Base-by-base conservation (phyloP, 1,140 invertebrate genomes). In the Bombus turneri region DNA sequence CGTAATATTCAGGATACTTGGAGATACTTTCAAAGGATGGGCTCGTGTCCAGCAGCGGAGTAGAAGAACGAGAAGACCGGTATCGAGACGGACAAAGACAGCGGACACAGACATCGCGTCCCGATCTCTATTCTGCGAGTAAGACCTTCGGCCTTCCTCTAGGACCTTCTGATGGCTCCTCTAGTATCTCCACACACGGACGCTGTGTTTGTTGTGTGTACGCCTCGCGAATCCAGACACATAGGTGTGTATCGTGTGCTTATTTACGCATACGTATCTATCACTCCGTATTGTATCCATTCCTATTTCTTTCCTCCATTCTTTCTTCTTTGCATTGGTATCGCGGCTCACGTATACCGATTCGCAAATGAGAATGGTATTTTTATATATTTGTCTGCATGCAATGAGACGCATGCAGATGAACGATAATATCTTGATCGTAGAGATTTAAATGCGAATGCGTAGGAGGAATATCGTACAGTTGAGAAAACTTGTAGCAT, bases 11-110 rank as follows among this genome's bases (percentile, higher is more conserved):
- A 86, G 83, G 86, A 92, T 90, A 91, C 86, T 92, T 92, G 87
- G 87, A 89, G 81, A 90, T 92, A 92, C 89, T 92, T 92, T 91
- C 87, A 91, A 92, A 92, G 86, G 88, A 88, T 91, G 92, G 89
- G 89, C 92, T 92, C 87, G 89, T 91, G 92, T 92, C 92, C 92
- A 91, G 90, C 87, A 74, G 76, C 64, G 62, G 72, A 53, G 64
- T 76, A 39, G 43, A 37, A 83, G 64, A 62, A 31, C 6, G 31
- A n/a, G 15, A 47, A 47, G 47, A 22, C 47, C 47, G 22, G 25
- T 18, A 18, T 18, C 1, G n/a, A 62, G 57, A 57, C 6, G 62
- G 62, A 69, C 3, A 62, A 37, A 41, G 72, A 84, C 64, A 68
- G 74, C 75, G 47, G 71, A 37, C 82, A 88, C 87, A 92, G 92